Evolutionary conservation across 2,113 vertebrate genomes (phyloP).

Genomic region (Lamprotornis superbus): DNA sequence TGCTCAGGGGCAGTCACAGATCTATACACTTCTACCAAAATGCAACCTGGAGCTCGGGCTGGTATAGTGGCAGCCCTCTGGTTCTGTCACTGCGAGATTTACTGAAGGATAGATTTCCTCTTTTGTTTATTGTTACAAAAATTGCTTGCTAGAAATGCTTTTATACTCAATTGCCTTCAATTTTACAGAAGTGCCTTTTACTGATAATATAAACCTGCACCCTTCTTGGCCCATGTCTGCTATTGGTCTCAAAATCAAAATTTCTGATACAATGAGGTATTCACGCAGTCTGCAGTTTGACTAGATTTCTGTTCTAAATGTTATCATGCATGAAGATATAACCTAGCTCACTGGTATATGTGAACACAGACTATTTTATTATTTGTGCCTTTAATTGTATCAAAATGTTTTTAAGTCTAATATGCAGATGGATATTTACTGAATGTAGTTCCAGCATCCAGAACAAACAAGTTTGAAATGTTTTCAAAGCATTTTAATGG

Average conservation of each 20-base stretch:
- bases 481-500: background rate
- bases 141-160: background rate
- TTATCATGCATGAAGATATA: background rate
- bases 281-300: accelerated
- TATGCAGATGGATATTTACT: background rate
- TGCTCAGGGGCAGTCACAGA: background rate
- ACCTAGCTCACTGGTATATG: background rate
- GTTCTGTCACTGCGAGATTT: background rate
- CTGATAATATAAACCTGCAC: background rate
- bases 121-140: background rate
- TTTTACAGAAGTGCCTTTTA: background rate
- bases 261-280: accelerated
- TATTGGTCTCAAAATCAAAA: background rate
- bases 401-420: background rate
- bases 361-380: background rate
- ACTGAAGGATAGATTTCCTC: background rate
- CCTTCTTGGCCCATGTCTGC: background rate
- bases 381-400: background rate
- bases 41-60: background rate
- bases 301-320: background rate
- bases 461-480: background rate
- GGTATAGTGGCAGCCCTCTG: background rate
- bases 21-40: background rate
- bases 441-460: background rate
- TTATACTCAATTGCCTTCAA: background rate